Conservation (phyloP, 2,113 vertebrate genomes). For the Neogobius melanostomus region DNA sequence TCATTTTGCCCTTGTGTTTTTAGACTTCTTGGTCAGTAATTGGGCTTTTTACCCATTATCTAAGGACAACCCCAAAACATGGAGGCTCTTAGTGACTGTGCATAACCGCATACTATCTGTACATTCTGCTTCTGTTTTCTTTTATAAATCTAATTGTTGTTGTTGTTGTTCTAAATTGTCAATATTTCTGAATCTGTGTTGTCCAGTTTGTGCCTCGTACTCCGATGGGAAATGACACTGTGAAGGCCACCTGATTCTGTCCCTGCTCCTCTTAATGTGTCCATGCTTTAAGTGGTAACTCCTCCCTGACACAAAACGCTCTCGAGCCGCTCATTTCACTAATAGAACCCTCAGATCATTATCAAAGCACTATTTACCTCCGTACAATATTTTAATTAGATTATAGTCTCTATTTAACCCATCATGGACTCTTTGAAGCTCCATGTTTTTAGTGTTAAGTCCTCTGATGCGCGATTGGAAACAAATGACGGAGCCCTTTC, state of each 20-base stretch:
- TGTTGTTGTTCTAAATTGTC: neutral
- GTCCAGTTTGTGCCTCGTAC: constrained; percentile 28
- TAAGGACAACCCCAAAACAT: no score
- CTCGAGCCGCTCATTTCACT: constrained; percentile 87
- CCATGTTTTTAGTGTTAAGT: constrained; percentile 90
- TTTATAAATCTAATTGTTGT: neutral
- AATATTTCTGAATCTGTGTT: constrained; percentile 31
- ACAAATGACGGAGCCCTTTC: constrained; percentile 89
- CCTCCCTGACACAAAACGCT: constrained; percentile 75
- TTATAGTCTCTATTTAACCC: constrained; percentile 99
- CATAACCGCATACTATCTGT: no score
- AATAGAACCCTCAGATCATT: constrained; percentile 94
- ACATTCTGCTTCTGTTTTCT: no score
- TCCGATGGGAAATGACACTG: constrained; percentile 68
- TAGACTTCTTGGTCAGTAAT: neutral
- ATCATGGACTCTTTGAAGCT: constrained; percentile 96
- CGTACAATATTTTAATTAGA: constrained; percentile 99
- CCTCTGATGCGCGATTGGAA: constrained; percentile 89
- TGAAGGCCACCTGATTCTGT: constrained; percentile 75
- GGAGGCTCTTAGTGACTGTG: no score
- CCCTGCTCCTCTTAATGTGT: constrained; percentile 76
- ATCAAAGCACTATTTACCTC: constrained; percentile 98
- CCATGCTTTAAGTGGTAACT: constrained; percentile 81
- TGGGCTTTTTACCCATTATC: no score
- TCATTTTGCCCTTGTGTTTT: neutral